Evolutionary conservation across 2,113 vertebrate species (phyloP), one percentile per base, ranked within the genome.

Genomic region (Gobius niger): DNA sequence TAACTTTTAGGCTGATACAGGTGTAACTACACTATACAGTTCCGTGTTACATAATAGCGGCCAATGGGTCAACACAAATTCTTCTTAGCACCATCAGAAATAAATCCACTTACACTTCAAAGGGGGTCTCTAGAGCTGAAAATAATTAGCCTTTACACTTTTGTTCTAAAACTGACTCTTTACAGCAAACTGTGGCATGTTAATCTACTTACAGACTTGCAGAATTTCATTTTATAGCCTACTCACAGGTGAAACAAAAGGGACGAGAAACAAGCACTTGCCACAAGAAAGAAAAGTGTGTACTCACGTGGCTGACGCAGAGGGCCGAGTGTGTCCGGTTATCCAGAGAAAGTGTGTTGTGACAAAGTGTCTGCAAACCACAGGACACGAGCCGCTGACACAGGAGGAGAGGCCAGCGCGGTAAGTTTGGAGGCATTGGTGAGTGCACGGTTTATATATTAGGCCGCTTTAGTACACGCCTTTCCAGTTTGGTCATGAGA

Each of bases 401-500:
- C 24, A 52, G 65, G 54, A 50, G 34, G 7, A 34, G 14, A 47
- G 64, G 5, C 1, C 46, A 8, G 61, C 63, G 47, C 34, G 8
- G 7, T 18, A 1, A 11, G 63, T 87, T 46, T 52, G 56, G 19
- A 70, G 46, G 49, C n/a, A 68, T n/a, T 62, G 12, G 40, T 2
- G 44, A 44, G 53, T 62, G 49, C 50, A 7, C 14, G 69, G 6
- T 76, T 88, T 91, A 84, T 86, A 85, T 86, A 79, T 49, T 12
- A 51, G 73, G 69, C 75, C 34, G 59, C 47, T 8, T n/a, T 71
- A 63, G 81, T 73, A 18, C 85, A 76, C 88, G 86, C 88, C 87
- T 87, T 74, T 68, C 53, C 82, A 65, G 8, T 61, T 47, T 14
- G 51, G 86, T 90, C 90, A 92, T 85, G 86, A 64, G 88, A 91